phyloP scores from a whole-genome alignment of 2,113 vertebrate species.

The Mormyrus lacerda region DNA sequence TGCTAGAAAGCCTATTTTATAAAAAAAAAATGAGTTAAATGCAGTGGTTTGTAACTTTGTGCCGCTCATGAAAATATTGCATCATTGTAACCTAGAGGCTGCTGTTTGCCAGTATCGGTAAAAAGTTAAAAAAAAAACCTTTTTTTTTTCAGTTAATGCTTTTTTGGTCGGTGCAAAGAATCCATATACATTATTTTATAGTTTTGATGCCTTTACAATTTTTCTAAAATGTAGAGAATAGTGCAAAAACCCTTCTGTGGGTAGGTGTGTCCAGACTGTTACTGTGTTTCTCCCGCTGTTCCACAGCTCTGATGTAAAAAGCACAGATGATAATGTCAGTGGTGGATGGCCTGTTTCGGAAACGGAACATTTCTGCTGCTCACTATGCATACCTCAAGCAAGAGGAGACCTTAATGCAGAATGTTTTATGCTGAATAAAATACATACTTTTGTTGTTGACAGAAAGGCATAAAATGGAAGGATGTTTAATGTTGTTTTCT shows the following conservation, averaged over 20 bases:
- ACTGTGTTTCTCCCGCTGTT: not conserved
- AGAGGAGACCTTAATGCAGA: not conserved
- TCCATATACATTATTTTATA: not conserved
- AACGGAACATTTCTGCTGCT: not conserved
- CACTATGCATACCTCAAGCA: not conserved
- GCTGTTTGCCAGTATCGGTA: not conserved
- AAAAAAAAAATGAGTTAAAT: not conserved
- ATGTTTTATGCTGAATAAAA: not conserved
- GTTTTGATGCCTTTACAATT: not conserved
- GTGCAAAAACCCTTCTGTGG: not conserved
- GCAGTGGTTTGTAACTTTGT: not conserved
- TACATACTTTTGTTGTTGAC: not conserved
- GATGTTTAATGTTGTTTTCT: not conserved
- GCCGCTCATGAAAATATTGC: not conserved
- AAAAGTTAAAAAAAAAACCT: too few species aligned
- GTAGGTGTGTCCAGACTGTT: not conserved
- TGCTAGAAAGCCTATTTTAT: not conserved
- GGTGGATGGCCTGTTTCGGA: not conserved
- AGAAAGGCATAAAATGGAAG: not conserved
- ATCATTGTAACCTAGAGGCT: not conserved
- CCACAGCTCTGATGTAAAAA: not conserved
- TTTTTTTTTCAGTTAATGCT: not conserved
- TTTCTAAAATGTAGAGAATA: not conserved
- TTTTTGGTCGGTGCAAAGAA: not conserved
- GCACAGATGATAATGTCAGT: not conserved